A percentile compares a stretch with the other conserved stretches of the same genome.
Evolutionary conservation across 53 echinoderm and acorn worm species (phyloP).

Genomic region (Luidia sarsii): DNA sequence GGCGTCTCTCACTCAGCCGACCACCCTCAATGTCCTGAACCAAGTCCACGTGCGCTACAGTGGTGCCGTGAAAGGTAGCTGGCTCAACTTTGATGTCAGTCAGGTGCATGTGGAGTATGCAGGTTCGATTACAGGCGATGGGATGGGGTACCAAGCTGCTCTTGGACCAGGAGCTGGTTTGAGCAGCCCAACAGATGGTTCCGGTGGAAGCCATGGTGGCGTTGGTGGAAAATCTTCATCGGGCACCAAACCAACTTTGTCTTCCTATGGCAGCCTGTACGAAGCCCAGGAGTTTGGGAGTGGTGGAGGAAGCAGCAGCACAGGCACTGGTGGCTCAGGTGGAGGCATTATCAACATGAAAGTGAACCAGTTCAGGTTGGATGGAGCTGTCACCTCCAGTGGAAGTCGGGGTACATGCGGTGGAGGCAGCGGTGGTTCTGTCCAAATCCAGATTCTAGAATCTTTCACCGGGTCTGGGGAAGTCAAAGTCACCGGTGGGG

Average conservation of each 20-base stretch:
- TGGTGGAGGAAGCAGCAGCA: slow-evolving; percentile 74
- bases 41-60: slow-evolving; percentile 67
- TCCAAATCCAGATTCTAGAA: slow-evolving; percentile 53
- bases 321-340: slow-evolving; percentile 69
- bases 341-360: slow-evolving; percentile 71
- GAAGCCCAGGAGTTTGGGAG: slow-evolving; percentile 78
- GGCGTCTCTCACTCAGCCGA: slow-evolving; percentile 20
- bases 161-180: slow-evolving; percentile 72
- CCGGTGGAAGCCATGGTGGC: slow-evolving; percentile 90
- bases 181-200: slow-evolving; percentile 40
- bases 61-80: slow-evolving; percentile 46
- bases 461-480: slow-evolving; percentile 68
- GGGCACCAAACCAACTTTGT: slow-evolving; percentile 38
- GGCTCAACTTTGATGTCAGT: slow-evolving; percentile 59
- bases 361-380: slow-evolving; percentile 56
- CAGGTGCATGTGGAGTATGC: slow-evolving; percentile 72
- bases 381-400: slow-evolving; percentile 74
- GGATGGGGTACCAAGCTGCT: slow-evolving; percentile 61
- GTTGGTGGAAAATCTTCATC: slow-evolving; percentile 65
- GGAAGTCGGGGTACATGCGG: slow-evolving; percentile 58
- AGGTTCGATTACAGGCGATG: slow-evolving; percentile 63
- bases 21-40: slow-evolving; percentile 47
- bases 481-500: slow-evolving; percentile 62
- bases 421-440: slow-evolving; percentile 89
- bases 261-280: slow-evolving; percentile 74